Evolutionary conservation across 2,888 invertebrate species (phyloP).

Genomic region (Rhagonycha fulva): DNA sequence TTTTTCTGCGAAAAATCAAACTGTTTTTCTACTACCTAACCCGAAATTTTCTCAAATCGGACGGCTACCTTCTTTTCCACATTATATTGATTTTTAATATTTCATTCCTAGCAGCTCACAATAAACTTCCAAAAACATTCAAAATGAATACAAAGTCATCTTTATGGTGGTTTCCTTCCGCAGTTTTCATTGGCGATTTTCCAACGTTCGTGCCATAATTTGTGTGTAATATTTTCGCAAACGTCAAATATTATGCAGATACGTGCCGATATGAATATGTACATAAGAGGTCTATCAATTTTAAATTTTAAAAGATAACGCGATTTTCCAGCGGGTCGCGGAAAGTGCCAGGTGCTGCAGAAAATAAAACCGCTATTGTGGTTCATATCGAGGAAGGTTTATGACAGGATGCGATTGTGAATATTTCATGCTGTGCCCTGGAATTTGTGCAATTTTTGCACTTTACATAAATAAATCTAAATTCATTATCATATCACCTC

Average conservation of each 20-base stretch:
- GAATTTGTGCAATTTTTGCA: neutral
- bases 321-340: constrained; percentile 6
- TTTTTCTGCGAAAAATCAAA: too few species aligned
- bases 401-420: neutral
- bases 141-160: neutral
- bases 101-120: neutral
- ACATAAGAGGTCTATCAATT: constrained; percentile 20
- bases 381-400: constrained; percentile 1
- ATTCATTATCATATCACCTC: neutral
- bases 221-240: neutral
- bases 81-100: neutral
- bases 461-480: neutral
- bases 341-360: constrained; percentile 9
- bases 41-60: neutral
- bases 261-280: constrained; percentile 22
- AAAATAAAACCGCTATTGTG: constrained; percentile 12
- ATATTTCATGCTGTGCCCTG: neutral
- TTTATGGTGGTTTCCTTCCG: neutral
- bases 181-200: neutral
- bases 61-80: neutral
- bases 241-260: constrained; percentile 9
- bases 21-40: too few species aligned
- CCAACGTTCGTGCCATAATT: constrained; percentile 11
- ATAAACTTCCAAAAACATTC: neutral
- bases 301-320: constrained; percentile 19